Evolutionary conservation across 2,888 invertebrate genomes (phyloP), one percentile per base, ranked within the genome.

Genomic region (Philereme vetulata): DNA sequence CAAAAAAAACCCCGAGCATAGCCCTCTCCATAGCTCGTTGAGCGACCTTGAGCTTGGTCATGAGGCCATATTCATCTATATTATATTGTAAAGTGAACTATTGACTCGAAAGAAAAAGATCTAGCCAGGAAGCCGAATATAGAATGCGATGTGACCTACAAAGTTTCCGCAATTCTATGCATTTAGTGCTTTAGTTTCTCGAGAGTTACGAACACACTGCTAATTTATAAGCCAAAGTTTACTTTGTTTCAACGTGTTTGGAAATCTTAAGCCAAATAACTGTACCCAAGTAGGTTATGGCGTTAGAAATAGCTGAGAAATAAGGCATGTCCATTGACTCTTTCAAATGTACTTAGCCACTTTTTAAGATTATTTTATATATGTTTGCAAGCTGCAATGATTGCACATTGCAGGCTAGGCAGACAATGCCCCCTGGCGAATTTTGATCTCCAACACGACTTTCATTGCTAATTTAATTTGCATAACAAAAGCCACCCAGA

Each of bases 401-500:
- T 21, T 21, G 21, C 2, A 21, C 21, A 21, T 2, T 21, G 21
- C 21, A 21, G 21, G 21, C 21, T 21, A 21, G 21, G 21, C 62
- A 71, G 66, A 63, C 65, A 65, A 54, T 56, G 59, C 60, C 44
- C 49, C 9, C 36, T 10, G 21, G 36, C 43, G 38, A 35, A 48
- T 52, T 33, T 58, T 46, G 21, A 33, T 4, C 48, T 8, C 35
- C 8, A 44, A 34, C 38, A 32, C 43, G 40, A 52, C 46, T 47
- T 38, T 58, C 35, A 38, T 49, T 40, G 42, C 36, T 57, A 48
- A 60, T 60, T 55, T 58, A 65, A 69, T 69, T 69, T 67, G 61
- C 69, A 74, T 78, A 72, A 73, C 71, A 68, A 71, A 70, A 56
- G 68, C 60, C 60, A 58, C 65, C 65, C 66, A 69, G 69, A 67